Percentiles rank a stretch among this genome's conserved stretches.
Evolutionary conservation across 2,113 vertebrate genomes (phyloP).

Genomic region (Carlito syrichta): DNA sequence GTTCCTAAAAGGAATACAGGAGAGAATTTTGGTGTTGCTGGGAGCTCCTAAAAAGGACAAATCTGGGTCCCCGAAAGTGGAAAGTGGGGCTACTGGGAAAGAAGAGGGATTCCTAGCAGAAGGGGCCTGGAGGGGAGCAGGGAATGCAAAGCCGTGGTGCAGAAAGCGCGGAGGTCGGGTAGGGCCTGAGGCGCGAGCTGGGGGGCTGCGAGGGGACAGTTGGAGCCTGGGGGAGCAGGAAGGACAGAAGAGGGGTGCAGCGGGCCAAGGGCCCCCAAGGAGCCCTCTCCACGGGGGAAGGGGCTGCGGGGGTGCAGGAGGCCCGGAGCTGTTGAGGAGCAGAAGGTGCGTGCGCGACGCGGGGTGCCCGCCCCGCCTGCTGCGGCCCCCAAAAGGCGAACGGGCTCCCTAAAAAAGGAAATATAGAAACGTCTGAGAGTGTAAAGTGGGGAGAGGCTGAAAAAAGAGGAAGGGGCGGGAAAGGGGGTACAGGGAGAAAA

Average conservation of each 20-base stretch:
- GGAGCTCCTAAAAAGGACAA: background rate
- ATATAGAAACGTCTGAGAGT: background rate
- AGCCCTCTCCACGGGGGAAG: no score
- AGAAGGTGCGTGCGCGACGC: constrained; percentile 65
- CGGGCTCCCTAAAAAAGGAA: background rate
- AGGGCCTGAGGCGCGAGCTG: constrained; percentile 53
- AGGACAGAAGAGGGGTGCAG: constrained; percentile 57
- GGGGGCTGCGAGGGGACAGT: constrained; percentile 54
- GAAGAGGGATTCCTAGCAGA: background rate
- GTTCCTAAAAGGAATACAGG: background rate
- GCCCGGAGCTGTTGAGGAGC: no score
- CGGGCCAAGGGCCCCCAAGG: background rate
- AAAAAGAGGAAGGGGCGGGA: background rate
- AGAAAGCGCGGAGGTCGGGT: constrained; percentile 56
- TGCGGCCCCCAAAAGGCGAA: background rate
- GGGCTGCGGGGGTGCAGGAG: no score
- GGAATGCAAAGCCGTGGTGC: constrained; percentile 63
- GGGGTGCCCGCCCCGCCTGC: background rate
- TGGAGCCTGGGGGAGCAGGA: constrained; percentile 18
- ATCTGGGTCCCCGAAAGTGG: background rate
- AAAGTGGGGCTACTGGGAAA: background rate
- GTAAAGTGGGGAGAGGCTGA: background rate
- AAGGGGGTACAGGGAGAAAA: background rate
- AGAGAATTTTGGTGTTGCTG: background rate
- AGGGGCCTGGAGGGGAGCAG: background rate